Evolutionary conservation across 2,888 invertebrate species (phyloP).

Genomic region (Drosophila melanosoma): DNA sequence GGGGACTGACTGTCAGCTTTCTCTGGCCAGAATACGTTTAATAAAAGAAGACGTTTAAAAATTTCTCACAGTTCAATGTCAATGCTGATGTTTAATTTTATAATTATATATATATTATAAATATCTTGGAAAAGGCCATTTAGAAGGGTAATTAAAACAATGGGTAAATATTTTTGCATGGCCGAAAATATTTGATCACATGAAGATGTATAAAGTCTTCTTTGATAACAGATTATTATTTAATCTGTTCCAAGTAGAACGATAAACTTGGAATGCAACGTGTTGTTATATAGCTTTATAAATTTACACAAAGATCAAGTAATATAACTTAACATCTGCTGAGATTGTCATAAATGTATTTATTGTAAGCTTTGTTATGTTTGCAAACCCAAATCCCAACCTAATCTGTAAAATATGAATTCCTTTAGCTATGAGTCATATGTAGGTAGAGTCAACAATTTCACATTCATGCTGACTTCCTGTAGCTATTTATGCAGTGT

Average conservation of each 20-base stretch:
- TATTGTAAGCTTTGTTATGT: conserved; percentile 10
- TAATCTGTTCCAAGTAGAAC: not conserved
- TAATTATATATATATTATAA: not conserved
- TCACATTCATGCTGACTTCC: conserved; percentile 47
- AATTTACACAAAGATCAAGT: conserved; percentile 10
- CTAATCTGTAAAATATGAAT: conserved; percentile 4
- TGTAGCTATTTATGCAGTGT: conserved; percentile 18
- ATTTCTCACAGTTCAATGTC: conserved; percentile 46
- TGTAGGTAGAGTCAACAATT: conserved; percentile 4
- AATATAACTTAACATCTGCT: conserved; percentile 7
- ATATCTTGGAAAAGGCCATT: not conserved
- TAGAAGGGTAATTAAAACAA: not conserved
- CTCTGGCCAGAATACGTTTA: not conserved
- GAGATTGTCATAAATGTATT: conserved; percentile 9
- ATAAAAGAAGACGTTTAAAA: conserved; percentile 1
- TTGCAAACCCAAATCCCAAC: not conserved
- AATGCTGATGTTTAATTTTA: conserved; percentile 1
- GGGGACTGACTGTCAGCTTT: not conserved
- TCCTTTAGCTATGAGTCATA: conserved; percentile 33
- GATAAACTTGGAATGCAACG: not conserved
- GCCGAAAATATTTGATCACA: conserved; percentile 4
- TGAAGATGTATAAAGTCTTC: not conserved
- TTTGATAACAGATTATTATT: conserved; percentile 3
- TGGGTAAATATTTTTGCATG: conserved; percentile 11
- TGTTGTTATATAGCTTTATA: conserved; percentile 1